Evolutionary conservation across 2,888 invertebrate genomes (phyloP).

Genomic region (Endomychus coccineus): DNA sequence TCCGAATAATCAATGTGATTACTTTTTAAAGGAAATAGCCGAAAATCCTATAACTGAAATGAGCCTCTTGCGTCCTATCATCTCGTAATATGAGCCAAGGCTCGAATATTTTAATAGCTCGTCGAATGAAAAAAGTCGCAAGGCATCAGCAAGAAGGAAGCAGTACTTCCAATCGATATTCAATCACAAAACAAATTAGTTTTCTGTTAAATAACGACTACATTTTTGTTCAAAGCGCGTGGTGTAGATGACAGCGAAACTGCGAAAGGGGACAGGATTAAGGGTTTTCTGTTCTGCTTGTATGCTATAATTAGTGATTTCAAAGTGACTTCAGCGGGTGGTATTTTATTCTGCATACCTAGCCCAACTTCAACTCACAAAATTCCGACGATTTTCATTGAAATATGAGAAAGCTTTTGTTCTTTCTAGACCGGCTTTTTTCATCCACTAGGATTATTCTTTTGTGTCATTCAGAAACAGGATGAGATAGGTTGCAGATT

Average conservation of each 20-base stretch:
- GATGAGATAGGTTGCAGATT: no score
- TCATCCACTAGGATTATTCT: no score
- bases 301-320: slow-evolving; percentile 28
- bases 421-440: no score
- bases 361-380: no score
- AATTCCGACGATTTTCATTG: no score
- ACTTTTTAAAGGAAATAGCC: no score
- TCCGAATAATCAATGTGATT: no score
- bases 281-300: not conserved
- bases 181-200: slow-evolving; percentile 36
- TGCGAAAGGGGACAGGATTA: not conserved
- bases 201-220: slow-evolving; percentile 33
- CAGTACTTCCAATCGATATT: slow-evolving; percentile 29
- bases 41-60: no score
- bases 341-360: slow-evolving; percentile 13
- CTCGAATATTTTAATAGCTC: slow-evolving; percentile 19
- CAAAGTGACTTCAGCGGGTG: slow-evolving; percentile 26
- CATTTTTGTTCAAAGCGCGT: slow-evolving; percentile 21
- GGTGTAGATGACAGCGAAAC: slow-evolving; percentile 23
- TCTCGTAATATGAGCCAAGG: no score
- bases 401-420: no score
- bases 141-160: slow-evolving; percentile 18
- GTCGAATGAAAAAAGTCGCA: slow-evolving; percentile 12
- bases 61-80: no score
- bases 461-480: no score